Evolutionary conservation across 2,888 invertebrate species (phyloP), one percentile per base, ranked within the genome.

Genomic region (Alcis repandata): DNA sequence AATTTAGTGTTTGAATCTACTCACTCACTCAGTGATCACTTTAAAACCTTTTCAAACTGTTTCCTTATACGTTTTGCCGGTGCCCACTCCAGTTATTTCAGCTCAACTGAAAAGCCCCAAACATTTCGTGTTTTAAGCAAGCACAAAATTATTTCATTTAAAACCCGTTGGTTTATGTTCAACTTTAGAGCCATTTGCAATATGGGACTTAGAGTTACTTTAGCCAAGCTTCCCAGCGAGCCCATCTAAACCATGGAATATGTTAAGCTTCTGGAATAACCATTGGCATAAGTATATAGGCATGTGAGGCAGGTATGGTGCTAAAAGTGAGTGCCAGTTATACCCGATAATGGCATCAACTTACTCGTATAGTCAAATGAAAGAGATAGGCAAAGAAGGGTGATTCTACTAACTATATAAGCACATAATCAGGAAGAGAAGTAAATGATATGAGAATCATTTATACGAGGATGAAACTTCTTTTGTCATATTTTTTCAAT

Each of bases 121-220:
- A 46, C 33, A 46, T 46, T 45, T 53, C 45, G 20, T 15, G 40
- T 38, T 36, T 46, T 19, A 32, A 59, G n/a, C 52, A 52, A 45
- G 45, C 33, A 19, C 15, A 20, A 36, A 49, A 53, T 49, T 1
- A 59, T 41, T 57, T 63, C 41, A 59, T 57, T 68, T 59, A 62
- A 59, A 63, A 54, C 59, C 58, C 45, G 54, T 64, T 49, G 32
- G 51, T 65, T 54, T 56, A 53, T 67, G 60, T 59, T 46, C 61
- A 69, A 65, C 67, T 61, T 62, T 59, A 17, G 45, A 67, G 51
- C 58, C 60, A 62, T 68, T 69, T 59, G 45, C 62, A 53, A 51
- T 59, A 57, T 62, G 46, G 54, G 58, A 59, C 52, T 48, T 58
- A 66, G 64, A 51, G 63, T 58, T 63, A 54, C 62, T 68, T 61